Percentiles rank a stretch among this genome's conserved stretches.
These are phyloP conservation scores for Notechis scutatus DNA, from an alignment of 2,113 vertebrate genomes.

Conservation along the genomic window DNA sequence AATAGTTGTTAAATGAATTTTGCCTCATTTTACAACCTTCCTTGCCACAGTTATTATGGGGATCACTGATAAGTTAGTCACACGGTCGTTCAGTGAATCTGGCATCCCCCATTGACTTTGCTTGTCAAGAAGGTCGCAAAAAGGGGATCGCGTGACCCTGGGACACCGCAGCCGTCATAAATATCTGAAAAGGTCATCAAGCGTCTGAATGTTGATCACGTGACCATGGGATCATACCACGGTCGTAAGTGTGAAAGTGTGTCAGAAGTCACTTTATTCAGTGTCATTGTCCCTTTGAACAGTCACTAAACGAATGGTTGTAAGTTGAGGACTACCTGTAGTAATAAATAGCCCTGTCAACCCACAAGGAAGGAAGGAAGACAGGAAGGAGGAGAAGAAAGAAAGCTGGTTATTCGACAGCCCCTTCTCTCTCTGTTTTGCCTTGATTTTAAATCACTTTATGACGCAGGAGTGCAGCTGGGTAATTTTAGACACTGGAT, in stretches of 20 bases:
- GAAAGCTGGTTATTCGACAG: neutral
- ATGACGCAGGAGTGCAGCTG: neutral
- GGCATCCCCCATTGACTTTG: neutral
- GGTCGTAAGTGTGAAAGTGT: neutral
- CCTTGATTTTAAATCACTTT: neutral
- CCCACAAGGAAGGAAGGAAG: neutral
- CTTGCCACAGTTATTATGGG: too few relatives aligned
- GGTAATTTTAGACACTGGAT: neutral
- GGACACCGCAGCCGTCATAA: neutral
- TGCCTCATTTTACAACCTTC: too few relatives aligned
- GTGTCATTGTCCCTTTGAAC: neutral
- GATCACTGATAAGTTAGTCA: neutral
- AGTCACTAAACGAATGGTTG: neutral
- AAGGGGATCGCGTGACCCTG: neutral
- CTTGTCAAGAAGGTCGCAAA: neutral
- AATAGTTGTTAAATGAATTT: too few relatives aligned
- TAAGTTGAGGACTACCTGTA: neutral
- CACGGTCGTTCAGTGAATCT: neutral
- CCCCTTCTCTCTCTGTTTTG: neutral
- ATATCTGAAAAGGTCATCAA: neutral
- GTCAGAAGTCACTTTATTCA: neutral
- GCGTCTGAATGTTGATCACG: neutral
- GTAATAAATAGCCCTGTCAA: neutral
- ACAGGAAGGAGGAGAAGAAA: neutral
- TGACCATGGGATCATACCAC: neutral